These are phyloP conservation scores for Lycorma delicatula DNA, from an alignment of 1,140 invertebrate genomes.

Conservation along the genomic window DNA sequence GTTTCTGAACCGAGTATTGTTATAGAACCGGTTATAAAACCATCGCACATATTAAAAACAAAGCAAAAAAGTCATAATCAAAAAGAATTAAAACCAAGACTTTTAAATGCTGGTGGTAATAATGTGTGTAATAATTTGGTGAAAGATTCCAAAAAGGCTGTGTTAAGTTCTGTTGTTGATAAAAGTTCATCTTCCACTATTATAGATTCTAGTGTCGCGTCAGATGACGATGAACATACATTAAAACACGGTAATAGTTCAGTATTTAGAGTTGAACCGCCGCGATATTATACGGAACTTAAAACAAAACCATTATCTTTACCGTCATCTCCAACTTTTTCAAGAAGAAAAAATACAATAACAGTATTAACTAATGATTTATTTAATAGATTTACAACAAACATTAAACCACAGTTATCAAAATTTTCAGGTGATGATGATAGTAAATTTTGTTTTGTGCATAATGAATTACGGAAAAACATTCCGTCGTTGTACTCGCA, in stretches of 20 bases:
- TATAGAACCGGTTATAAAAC: slow-evolving; percentile 27
- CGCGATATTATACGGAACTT: slow-evolving; percentile 8
- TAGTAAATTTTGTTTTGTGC: background rate
- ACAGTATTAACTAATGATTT: slow-evolving; percentile 8
- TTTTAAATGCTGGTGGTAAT: background rate
- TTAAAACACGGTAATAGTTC: background rate
- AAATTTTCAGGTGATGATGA: slow-evolving; percentile 14
- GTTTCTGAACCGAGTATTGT: slow-evolving; percentile 10
- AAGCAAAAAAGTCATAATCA: slow-evolving; percentile 4
- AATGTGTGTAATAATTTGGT: background rate
- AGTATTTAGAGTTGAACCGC: background rate
- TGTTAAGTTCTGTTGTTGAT: no score
- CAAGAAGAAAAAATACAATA: slow-evolving; percentile 9
- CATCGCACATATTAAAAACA: slow-evolving; percentile 18
- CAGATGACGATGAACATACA: background rate
- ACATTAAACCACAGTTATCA: background rate
- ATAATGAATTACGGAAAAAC: slow-evolving; percentile 13
- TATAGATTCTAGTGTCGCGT: no score
- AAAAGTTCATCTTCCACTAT: no score
- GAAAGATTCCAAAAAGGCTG: no score
- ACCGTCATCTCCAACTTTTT: slow-evolving; percentile 27
- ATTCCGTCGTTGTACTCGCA: slow-evolving; percentile 42
- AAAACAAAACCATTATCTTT: slow-evolving; percentile 22
- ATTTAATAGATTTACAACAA: background rate
- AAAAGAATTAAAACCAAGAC: background rate